These are phyloP conservation scores for Brachyptera putata DNA, from an alignment of 2,888 invertebrate species.

Conservation along the genomic window DNA sequence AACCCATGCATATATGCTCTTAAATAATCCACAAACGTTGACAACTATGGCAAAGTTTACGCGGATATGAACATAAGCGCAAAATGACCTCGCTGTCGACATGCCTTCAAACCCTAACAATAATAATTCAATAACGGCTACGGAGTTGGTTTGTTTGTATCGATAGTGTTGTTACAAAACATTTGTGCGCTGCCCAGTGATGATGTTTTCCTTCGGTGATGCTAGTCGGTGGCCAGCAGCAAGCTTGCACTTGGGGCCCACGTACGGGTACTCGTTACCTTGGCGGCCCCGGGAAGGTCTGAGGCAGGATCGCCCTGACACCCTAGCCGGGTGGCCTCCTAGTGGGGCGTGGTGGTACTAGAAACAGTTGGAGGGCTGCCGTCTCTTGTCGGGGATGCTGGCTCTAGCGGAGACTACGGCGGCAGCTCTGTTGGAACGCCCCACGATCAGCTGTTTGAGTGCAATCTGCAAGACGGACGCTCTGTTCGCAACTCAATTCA, in stretches of 20 bases:
- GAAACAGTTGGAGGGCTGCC: constrained; percentile 56
- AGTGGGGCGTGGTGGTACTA: constrained; percentile 66
- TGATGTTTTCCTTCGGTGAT: background rate
- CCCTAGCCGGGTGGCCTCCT: constrained; percentile 66
- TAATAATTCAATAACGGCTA: too few relatives aligned
- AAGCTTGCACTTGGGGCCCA: constrained; percentile 73
- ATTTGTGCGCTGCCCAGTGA: constrained; percentile 7
- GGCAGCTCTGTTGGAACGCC: constrained; percentile 62
- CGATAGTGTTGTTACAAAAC: too few relatives aligned
- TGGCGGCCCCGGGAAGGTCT: constrained; percentile 74
- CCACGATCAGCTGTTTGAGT: constrained; percentile 69
- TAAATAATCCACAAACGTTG: too few relatives aligned
- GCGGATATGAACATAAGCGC: too few relatives aligned
- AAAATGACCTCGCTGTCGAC: too few relatives aligned
- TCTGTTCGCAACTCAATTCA: constrained; percentile 73
- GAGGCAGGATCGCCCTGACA: constrained; percentile 60
- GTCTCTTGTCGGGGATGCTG: constrained; percentile 45
- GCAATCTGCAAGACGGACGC: constrained; percentile 64
- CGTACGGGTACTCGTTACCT: constrained; percentile 58
- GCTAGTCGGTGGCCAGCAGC: constrained; percentile 53
- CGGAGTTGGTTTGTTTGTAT: too few relatives aligned
- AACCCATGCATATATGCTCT: too few relatives aligned
- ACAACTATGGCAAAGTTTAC: too few relatives aligned
- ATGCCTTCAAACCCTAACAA: too few relatives aligned
- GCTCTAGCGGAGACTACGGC: constrained; percentile 47